Evolutionary conservation across 2,888 invertebrate species (phyloP).

Genomic region (Cyclophora albipunctata): DNA sequence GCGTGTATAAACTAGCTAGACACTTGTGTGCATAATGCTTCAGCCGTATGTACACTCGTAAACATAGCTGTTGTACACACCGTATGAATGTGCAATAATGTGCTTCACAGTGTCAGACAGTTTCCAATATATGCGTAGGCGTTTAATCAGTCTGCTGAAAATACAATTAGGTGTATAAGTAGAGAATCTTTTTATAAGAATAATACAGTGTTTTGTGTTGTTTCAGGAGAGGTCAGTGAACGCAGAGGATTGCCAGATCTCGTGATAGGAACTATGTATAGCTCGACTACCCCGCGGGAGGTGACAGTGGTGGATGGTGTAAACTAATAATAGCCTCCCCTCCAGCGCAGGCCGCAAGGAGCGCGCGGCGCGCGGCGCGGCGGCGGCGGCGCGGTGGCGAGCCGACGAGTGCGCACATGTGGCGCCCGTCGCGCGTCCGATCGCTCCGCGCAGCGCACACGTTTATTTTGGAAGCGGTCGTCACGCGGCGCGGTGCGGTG

Average conservation of each 20-base stretch:
- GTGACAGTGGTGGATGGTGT: conserved; percentile 74
- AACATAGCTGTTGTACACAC: neutral
- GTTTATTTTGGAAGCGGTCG: conserved; percentile 72
- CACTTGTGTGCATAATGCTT: neutral
- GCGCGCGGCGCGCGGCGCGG: conserved; percentile 28
- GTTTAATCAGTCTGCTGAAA: no score
- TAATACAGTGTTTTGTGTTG: conserved; percentile 23
- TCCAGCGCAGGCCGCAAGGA: conserved; percentile 62
- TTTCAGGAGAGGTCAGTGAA: conserved; percentile 68
- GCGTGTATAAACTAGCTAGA: neutral
- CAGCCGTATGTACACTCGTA: conserved; percentile 1
- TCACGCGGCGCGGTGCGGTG: conserved; percentile 70
- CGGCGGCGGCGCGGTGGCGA: conserved; percentile 21
- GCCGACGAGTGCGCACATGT: conserved; percentile 64
- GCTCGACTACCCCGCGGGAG: conserved; percentile 71
- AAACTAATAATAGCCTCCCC: conserved; percentile 73
- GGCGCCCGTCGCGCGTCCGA: conserved; percentile 49
- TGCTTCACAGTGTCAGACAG: no score
- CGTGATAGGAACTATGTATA: conserved; percentile 70
- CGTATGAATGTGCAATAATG: no score
- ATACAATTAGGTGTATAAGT: no score
- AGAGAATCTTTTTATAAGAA: no score
- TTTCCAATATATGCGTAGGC: no score
- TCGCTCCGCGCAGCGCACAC: conserved; percentile 41
- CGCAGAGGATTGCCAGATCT: conserved; percentile 67